Evolutionary conservation across 64 coral and sea anemone genomes (phyloP), one percentile per base, ranked within the genome.

Genomic region (Montipora sp.): DNA sequence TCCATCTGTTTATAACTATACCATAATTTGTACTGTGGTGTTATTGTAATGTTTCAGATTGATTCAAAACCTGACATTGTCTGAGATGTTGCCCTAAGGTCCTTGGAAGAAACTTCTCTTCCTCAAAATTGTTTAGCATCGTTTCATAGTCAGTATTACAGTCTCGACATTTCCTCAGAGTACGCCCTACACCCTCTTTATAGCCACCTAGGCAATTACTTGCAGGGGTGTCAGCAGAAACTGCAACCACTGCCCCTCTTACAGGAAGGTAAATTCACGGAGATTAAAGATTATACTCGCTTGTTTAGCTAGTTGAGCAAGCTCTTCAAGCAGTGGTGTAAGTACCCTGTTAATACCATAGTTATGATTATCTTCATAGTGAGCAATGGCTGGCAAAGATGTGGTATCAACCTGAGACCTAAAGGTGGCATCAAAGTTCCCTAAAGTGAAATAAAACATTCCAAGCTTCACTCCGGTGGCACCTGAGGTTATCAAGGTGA

Each of bases 131-230:
- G 0, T 71, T 51, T 53, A 90, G 93, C 93, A 95, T 90, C 12
- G 49, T 70, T 78, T 89, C 79, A 44, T 73, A 89, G 55, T 66
- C 50, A 13, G 87, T 63, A 68, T 90, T 80, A 68, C 93, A 95
- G 67, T 95, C 80, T 10, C 88, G 72, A 71, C 93, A 95, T 90
- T 95, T 95, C 57, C 75, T 75, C 76, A 90, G 84, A 50, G 93
- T 80, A 69, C 73, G 21, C 12, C 92, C 92, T 47, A 93, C 92
- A 60, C 92, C 92, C 73, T 89, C 87, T 82, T 94, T 94, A 57
- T 75, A 94, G 7, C 92, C 87, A 51, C 72, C 87, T 44, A 69
- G 21, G 46, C 83, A 49, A 65, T 94, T 78, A 67, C 87, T 89
- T 55, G 78, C 92, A 50, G 87, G 86, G 23, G 92, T 94, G 71